Conservation (phyloP, 2,888 invertebrate genomes). For the Ophion slaviceki region DNA sequence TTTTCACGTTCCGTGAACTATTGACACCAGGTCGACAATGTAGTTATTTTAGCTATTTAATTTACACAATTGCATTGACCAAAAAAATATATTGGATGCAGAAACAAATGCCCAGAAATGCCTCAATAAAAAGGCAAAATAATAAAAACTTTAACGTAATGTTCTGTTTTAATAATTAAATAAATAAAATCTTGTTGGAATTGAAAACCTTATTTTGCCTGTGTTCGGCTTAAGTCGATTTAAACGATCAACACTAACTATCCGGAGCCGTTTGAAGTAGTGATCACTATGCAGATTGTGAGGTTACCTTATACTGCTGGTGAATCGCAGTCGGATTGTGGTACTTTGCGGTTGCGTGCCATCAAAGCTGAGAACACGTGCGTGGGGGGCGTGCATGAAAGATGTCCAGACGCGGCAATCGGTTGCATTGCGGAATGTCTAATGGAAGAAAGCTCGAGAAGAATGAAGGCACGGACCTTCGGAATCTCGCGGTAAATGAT, state of each 20-base stretch:
- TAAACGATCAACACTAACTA: constrained; percentile 34
- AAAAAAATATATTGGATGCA: too few species aligned
- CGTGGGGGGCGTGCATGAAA: neutral
- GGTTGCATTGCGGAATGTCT: constrained; percentile 74
- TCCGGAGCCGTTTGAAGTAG: constrained; percentile 25
- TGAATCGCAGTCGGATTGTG: constrained; percentile 24
- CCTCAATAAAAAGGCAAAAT: too few species aligned
- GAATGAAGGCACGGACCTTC: constrained; percentile 5
- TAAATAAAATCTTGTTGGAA: too few species aligned
- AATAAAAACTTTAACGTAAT: too few species aligned
- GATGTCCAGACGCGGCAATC: constrained; percentile 64
- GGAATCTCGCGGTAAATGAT: constrained; percentile 51
- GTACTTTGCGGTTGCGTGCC: constrained; percentile 31
- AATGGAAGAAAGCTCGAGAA: neutral
- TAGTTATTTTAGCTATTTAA: too few species aligned
- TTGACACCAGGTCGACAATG: too few species aligned
- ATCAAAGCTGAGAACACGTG: constrained; percentile 12
- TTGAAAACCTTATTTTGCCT: too few species aligned
- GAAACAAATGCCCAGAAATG: too few species aligned
- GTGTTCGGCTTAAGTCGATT: neutral
- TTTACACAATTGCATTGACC: too few species aligned
- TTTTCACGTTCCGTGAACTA: too few species aligned
- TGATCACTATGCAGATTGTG: constrained; percentile 48
- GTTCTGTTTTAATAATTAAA: too few species aligned
- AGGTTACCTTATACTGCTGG: constrained; percentile 12